Evolutionary conservation across 2,797 vertebrate genomes (phyloP).

Genomic region (Darevskia nairensis): DNA sequence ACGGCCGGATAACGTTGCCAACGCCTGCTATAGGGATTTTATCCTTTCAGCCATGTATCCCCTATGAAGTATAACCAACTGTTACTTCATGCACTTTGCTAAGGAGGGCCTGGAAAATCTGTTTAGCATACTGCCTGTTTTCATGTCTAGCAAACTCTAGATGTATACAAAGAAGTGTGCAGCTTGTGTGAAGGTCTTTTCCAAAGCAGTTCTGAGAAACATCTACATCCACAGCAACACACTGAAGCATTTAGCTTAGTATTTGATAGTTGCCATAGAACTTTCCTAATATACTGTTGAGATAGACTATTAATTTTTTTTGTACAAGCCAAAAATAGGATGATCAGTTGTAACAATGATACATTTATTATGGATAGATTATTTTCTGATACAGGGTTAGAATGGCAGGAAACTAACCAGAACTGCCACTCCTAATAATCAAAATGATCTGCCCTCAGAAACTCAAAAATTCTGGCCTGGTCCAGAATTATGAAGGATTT

Average conservation of each 20-base stretch:
- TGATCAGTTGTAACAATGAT: neutral
- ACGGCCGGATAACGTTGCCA: too few species aligned
- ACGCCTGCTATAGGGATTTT: neutral
- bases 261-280: neutral
- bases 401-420: neutral
- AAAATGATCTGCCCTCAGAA: neutral
- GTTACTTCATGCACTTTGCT: neutral
- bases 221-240: neutral
- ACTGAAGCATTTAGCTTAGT: neutral
- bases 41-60: neutral
- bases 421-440: neutral
- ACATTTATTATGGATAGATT: neutral
- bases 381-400: neutral
- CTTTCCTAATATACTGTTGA: neutral
- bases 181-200: neutral
- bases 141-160: too few species aligned
- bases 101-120: neutral
- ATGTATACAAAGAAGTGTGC: neutral
- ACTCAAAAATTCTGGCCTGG: neutral
- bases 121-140: neutral
- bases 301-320: too few species aligned
- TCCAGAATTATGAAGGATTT: neutral
- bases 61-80: neutral
- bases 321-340: neutral
- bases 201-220: neutral